Evolutionary conservation across 2,888 invertebrate genomes (phyloP), one percentile per base, ranked within the genome.

Genomic region (Drosophila neutralis): DNA sequence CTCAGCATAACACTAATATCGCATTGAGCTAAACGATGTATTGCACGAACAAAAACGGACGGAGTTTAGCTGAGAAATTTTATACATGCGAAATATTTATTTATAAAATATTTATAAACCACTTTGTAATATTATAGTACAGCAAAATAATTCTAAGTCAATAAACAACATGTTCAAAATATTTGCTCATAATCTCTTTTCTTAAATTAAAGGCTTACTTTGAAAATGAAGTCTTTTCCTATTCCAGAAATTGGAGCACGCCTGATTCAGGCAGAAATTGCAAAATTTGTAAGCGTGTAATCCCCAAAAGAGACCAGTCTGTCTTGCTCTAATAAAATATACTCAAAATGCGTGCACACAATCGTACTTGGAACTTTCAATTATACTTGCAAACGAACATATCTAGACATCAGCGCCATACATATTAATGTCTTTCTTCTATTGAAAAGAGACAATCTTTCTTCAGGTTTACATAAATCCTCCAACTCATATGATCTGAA

Each of bases 301-400:
- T 45, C 21, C 15, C 7, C 7, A 45, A 15, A 45, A 10, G 6
- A n/a, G 21, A 29, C 4, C 35, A 15, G n/a, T 29, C 29, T 6
- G 5, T 4, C 11, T 6, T 54, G 13, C 18, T 27, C 24, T 21
- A 29, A 51, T 36, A 24, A 59, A 51, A 59, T 35, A 21, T 29
- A 59, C n/a, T 6, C 15, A 51, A 10, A 35, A 35, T 59, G 27
- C 27, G 27, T 10, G 10, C 15, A 27, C n/a, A 15, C n/a, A 36
- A 51, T 51, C 24, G 13, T 15, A 27, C n/a, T 49, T 59, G 48
- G 24, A 33, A 35, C 35, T 31, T 49, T 15, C 0, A 27, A 51
- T 60, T 60, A 51, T 60, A 51, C 59, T 51, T 60, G 59, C 51
- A 60, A 60, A 60, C n/a, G 35, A 35, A 8, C n/a, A 29, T 29